These are phyloP conservation scores for Murina feae DNA, from an alignment of 2,113 vertebrate species.

Conservation along the genomic window DNA sequence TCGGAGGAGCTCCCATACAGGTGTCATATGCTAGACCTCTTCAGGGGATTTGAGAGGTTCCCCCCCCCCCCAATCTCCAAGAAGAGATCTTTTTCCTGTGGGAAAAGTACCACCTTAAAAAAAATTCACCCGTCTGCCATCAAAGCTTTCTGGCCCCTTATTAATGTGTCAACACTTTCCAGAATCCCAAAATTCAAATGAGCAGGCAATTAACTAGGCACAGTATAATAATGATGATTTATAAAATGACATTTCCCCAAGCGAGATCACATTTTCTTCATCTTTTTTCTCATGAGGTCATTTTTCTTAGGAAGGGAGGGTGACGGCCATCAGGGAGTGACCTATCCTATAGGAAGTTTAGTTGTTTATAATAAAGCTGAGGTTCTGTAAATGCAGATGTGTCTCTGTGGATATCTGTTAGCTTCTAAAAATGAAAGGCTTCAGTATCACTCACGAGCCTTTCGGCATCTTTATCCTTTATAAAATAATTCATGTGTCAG, in stretches of 20 bases:
- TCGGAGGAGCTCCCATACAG: conserved; percentile 68
- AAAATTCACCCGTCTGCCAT: not conserved
- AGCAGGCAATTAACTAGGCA: conserved; percentile 37
- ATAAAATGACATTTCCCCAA: not conserved
- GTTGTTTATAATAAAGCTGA: conserved; percentile 42
- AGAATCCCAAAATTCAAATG: conserved; percentile 38
- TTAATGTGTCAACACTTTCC: conserved; percentile 28
- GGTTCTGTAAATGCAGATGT: conserved; percentile 39
- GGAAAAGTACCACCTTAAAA: conserved; percentile 30
- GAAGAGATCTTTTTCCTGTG: not conserved
- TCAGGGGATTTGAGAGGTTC: conserved; percentile 37
- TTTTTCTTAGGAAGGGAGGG: conserved; percentile 26
- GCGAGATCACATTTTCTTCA: conserved; percentile 27
- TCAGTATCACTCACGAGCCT: conserved; percentile 40
- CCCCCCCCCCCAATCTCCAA: conserved; percentile 3
- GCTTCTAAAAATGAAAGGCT: conserved; percentile 10
- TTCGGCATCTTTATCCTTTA: not conserved
- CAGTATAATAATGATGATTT: not conserved
- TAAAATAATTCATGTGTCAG: conserved; percentile 27
- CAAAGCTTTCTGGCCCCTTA: conserved; percentile 54
- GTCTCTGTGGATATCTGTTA: not conserved
- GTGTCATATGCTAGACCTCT: conserved; percentile 42
- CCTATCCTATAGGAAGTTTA: conserved; percentile 63
- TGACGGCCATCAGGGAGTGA: not conserved
- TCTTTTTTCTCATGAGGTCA: conserved; percentile 43